Evolutionary conservation across 1,140 invertebrate species (phyloP).

Genomic region (Mesaphorura yosii): DNA sequence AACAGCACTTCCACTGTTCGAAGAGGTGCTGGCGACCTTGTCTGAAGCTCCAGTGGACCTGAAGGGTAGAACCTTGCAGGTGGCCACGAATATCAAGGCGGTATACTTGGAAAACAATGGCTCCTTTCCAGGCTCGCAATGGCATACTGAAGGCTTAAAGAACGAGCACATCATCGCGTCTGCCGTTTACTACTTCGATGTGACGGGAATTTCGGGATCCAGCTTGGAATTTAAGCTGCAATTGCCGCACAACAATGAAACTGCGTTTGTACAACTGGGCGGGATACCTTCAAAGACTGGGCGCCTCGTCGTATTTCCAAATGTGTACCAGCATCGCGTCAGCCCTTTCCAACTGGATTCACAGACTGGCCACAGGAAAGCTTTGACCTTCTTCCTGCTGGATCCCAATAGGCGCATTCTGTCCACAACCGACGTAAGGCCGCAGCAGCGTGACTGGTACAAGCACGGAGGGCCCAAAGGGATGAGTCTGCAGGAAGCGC

Average conservation of each 20-base stretch:
- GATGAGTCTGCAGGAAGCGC: no score
- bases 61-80: neutral
- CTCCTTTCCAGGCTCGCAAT: neutral
- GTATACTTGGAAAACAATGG: neutral
- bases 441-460: neutral
- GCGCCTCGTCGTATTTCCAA: slow-evolving; percentile 14
- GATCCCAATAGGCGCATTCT: neutral
- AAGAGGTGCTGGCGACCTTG: slow-evolving; percentile 6
- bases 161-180: slow-evolving; percentile 12
- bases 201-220: slow-evolving; percentile 10
- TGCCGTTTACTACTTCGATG: slow-evolving; percentile 11
- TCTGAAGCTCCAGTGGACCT: neutral
- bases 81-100: neutral
- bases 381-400: neutral
- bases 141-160: slow-evolving; percentile 13
- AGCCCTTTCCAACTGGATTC: slow-evolving; percentile 6
- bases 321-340: slow-evolving; percentile 9
- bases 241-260: neutral
- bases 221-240: slow-evolving; percentile 7
- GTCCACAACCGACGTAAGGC: neutral
- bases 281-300: neutral
- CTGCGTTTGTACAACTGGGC: slow-evolving; percentile 11
- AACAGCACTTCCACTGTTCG: slow-evolving; percentile 15
- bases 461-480: no score
- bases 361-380: slow-evolving; percentile 1